Conservation (phyloP, 2,113 vertebrate genomes). For the Vulpes lagopus region DNA sequence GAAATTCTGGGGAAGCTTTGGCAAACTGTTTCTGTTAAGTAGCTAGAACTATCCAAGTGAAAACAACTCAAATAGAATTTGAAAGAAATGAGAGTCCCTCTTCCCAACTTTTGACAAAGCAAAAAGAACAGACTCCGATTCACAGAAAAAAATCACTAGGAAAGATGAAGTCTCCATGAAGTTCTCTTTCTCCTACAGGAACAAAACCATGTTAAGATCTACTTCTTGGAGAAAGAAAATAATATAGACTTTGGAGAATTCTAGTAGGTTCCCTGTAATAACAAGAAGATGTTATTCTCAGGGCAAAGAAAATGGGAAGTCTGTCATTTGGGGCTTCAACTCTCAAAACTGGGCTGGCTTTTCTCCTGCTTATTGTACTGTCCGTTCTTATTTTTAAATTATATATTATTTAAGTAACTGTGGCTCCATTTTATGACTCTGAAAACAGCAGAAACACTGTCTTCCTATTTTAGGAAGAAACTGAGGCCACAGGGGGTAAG, state of each 20-base stretch:
- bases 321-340: background rate
- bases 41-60: background rate
- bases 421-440: conserved; percentile 11
- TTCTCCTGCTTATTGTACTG: background rate
- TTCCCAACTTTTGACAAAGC: background rate
- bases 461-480: conserved; percentile 37
- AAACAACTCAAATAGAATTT: background rate
- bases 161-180: background rate
- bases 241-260: conserved; percentile 12
- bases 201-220: background rate
- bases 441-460: background rate
- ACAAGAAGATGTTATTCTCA: background rate
- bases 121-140: conserved; percentile 15
- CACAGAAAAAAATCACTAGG: background rate
- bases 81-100: background rate
- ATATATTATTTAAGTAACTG: conserved; percentile 3
- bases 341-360: background rate
- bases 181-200: background rate
- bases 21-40: background rate
- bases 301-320: conserved; percentile 48
- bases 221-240: conserved; percentile 40
- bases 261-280: background rate
- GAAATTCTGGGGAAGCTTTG: background rate
- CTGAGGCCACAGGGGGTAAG: background rate
- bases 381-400: background rate